These are phyloP conservation scores for Lithobates pipiens DNA, from an alignment of 2,797 vertebrate species.

Conservation along the genomic window DNA sequence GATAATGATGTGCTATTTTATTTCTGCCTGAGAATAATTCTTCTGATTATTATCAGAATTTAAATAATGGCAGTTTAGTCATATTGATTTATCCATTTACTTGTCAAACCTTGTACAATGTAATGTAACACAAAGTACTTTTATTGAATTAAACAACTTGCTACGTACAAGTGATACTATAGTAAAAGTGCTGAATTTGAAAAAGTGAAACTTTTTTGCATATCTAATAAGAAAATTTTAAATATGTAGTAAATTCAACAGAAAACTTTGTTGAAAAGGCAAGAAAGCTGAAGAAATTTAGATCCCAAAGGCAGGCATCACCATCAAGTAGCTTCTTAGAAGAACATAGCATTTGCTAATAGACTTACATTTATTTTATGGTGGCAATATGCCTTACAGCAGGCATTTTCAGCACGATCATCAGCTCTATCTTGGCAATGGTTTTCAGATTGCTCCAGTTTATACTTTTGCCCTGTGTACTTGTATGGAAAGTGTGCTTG, in stretches of 20 bases:
- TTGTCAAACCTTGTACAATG: background rate
- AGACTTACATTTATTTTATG: background rate
- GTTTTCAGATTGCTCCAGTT: background rate
- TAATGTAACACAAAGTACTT: background rate
- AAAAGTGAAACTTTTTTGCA: background rate
- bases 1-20: background rate
- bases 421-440: too few relatives aligned
- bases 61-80: background rate
- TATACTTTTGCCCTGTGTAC: too few relatives aligned
- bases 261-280: background rate
- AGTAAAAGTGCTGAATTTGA: background rate
- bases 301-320: background rate
- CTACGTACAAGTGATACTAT: background rate
- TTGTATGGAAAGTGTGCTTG: too few relatives aligned
- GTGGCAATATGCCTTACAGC: background rate
- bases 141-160: background rate
- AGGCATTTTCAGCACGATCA: background rate
- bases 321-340: background rate
- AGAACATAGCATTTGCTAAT: background rate
- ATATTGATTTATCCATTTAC: background rate
- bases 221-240: background rate
- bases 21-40: background rate
- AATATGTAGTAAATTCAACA: background rate
- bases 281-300: background rate
- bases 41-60: background rate